phyloP scores from a whole-genome alignment of 1,140 invertebrate genomes.

The Mylabris phalerata region DNA sequence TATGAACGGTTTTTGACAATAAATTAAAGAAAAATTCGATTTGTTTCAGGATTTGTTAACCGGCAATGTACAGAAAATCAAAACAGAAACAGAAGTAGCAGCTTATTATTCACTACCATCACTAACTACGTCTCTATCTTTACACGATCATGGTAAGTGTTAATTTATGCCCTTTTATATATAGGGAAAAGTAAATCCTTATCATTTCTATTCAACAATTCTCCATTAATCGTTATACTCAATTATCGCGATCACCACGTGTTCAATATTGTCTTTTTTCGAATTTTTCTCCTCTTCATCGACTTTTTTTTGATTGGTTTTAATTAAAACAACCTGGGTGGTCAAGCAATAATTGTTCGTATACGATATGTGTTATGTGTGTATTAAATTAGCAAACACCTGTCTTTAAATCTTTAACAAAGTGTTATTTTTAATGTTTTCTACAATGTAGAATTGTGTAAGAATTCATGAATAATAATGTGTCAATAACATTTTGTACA shows the following conservation, averaged over 20 bases:
- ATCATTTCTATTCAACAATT: not conserved
- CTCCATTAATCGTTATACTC: slow-evolving; percentile 1
- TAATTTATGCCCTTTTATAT: not conserved
- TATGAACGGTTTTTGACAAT: slow-evolving; percentile 2
- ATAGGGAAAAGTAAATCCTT: not conserved
- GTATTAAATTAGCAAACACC: too few species aligned
- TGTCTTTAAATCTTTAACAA: too few species aligned
- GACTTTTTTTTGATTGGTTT: not conserved
- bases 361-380: too few species aligned
- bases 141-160: slow-evolving; percentile 17
- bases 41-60: slow-evolving; percentile 25
- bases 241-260: not conserved
- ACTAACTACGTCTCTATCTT: slow-evolving; percentile 19
- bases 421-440: too few species aligned
- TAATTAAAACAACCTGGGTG: not conserved
- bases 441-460: too few species aligned
- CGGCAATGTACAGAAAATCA: slow-evolving; percentile 30
- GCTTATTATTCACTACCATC: slow-evolving; percentile 26
- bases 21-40: not conserved
- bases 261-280: not conserved
- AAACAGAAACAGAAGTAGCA: slow-evolving; percentile 30
- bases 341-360: not conserved
- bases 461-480: too few species aligned
- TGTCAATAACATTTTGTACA: too few species aligned
- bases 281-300: not conserved